Base-by-base conservation (phyloP, 37 sponge, comb jelly and placozoan genomes). In the Geodia barretti region DNA sequence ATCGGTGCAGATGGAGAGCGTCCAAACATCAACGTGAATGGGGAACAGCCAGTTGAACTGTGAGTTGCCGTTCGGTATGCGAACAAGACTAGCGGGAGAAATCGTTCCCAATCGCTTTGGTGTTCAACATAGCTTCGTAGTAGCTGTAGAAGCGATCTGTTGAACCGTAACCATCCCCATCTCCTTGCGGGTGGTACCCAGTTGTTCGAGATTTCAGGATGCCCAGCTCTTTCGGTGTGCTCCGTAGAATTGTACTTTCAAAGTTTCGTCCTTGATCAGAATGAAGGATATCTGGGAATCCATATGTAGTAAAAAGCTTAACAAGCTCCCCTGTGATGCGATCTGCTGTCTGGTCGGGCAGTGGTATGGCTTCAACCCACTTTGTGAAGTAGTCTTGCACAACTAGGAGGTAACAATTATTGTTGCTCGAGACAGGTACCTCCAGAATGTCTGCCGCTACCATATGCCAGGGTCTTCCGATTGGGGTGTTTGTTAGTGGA, bases 1-100 rank as follows among this genome's bases (percentile, higher is more conserved):
- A n/a, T n/a, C n/a, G 42, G 70, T 25, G 29, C 19, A 31, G 33
- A 77, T 29, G 74, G 86, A 24, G 72, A 31, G n/a, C 86, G 36
- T 29, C 92, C 88, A 78, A 73, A 92, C 84, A 83, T 87, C 39
- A 92, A 61, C 31, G n/a, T 60, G 36, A 80, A 92, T 38, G 92
- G 87, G 28, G 88, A 80, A 54, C 73, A 60, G 31, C 73, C 77
- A 0, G 84, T 84, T 43, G 86, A 81, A 30, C 79, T 71, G 74
- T 90, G 85, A 21, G 41, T 38, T 33, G 83, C 76, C n/a, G 87
- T 83, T 9, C 64, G 75, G 75, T 87, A 92, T 4, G 88, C 84
- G 59, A 65, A 87, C n/a, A 84, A 34, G 25, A 87, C 77, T 21
- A 92, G 70, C 21, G 92, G 88, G 7, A 92, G 73, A 59, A 69